Evolutionary conservation across 1,140 invertebrate species (phyloP).

Genomic region (Frieseomelitta varia): DNA sequence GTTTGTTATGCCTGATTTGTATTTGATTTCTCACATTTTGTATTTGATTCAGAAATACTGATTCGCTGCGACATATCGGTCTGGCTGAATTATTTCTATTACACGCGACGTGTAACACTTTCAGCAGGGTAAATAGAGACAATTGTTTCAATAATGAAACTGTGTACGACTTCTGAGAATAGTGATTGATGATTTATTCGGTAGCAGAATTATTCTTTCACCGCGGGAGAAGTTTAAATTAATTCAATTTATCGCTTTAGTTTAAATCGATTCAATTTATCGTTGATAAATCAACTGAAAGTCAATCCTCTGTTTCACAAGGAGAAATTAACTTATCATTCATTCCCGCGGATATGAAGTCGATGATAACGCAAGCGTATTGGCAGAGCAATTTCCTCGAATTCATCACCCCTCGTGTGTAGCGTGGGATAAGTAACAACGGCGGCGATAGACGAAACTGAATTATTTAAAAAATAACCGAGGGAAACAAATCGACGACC

Average conservation of each 20-base stretch:
- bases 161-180: too few relatives aligned
- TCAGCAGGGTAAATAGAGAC: too few relatives aligned
- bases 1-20: neutral
- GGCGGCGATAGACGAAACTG: neutral
- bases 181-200: too few relatives aligned
- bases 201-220: too few relatives aligned
- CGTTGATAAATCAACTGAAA: neutral
- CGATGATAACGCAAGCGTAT: neutral
- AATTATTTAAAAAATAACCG: conserved; percentile 10
- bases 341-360: neutral
- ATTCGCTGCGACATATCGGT: too few relatives aligned
- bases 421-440: neutral
- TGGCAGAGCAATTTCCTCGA: neutral
- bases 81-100: neutral
- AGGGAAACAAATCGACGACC: neutral
- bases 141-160: too few relatives aligned
- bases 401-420: neutral
- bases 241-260: neutral
- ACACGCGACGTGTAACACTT: neutral
- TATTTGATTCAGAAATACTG: too few relatives aligned
- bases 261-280: neutral
- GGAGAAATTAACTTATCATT: neutral
- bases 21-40: too few relatives aligned
- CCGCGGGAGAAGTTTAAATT: neutral
- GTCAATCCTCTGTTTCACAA: neutral